phyloP scores from a whole-genome alignment of 2,888 invertebrate genomes.

The Oeneis ivallda region DNA sequence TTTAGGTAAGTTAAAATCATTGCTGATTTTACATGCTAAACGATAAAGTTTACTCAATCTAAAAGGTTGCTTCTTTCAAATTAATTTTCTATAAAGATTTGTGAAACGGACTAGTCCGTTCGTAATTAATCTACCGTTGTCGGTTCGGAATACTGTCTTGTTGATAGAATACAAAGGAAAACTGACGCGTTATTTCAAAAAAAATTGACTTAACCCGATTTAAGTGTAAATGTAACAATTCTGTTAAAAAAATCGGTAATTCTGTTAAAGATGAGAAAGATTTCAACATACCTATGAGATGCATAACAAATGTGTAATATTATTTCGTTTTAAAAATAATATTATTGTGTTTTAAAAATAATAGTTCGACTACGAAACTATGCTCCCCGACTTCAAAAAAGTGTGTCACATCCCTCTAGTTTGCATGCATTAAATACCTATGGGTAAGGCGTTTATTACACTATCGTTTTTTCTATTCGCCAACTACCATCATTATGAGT shows the following conservation, averaged over 20 bases:
- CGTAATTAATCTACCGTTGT: no score
- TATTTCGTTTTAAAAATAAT: not conserved
- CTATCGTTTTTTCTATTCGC: not conserved
- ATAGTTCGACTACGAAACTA: not conserved
- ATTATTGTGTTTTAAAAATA: not conserved
- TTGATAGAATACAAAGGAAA: not conserved
- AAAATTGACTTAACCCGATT: not conserved
- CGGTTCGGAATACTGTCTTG: not conserved
- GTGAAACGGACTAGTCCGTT: no score
- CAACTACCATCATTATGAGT: not conserved
- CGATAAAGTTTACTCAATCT: no score
- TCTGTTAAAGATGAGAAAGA: no score
- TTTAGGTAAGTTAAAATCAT: no score
- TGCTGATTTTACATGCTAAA: no score
- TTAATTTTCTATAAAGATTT: no score
- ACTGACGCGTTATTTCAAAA: not conserved
- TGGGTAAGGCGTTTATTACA: slow-evolving; percentile 14
- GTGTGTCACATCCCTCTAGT: slow-evolving; percentile 55
- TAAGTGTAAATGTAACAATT: not conserved
- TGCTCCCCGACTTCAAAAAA: slow-evolving; percentile 70
- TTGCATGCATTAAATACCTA: slow-evolving; percentile 25
- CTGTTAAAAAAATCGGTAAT: no score
- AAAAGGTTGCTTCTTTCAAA: no score
- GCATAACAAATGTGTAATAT: no score
- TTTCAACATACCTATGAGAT: no score